A percentile compares a stretch with the other conserved stretches of the same genome.
These are phyloP conservation scores for Chydorus sphaericus DNA, from an alignment of 2,888 invertebrate species.

Conservation along the genomic window DNA sequence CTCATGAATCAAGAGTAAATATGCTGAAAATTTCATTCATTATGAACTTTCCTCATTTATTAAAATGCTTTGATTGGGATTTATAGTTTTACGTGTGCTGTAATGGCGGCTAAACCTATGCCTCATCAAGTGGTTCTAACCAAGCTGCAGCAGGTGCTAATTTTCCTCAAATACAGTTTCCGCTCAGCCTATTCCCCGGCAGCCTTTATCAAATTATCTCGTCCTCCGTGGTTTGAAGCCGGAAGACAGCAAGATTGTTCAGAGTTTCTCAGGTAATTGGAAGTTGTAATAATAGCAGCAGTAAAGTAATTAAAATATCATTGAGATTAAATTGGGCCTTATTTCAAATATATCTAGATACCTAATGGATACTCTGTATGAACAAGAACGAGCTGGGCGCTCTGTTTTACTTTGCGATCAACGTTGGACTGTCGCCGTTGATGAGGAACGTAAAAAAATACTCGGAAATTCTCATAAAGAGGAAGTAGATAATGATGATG, in stretches of 20 bases:
- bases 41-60: neutral
- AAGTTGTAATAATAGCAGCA: too few species aligned
- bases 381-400: slow-evolving; percentile 41
- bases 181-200: slow-evolving; percentile 50
- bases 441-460: slow-evolving; percentile 6
- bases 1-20: slow-evolving; percentile 37
- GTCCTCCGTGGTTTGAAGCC: slow-evolving; percentile 59
- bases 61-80: neutral
- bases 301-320: too few species aligned
- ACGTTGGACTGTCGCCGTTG: slow-evolving; percentile 16
- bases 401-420: neutral
- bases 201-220: slow-evolving; percentile 51
- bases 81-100: slow-evolving; percentile 13
- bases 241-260: slow-evolving; percentile 78
- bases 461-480: neutral
- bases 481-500: slow-evolving; percentile 2
- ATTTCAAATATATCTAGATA: slow-evolving; percentile 34
- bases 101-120: slow-evolving; percentile 16
- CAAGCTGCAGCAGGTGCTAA: slow-evolving; percentile 56
- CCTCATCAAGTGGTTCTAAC: slow-evolving; percentile 42
- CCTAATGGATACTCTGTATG: slow-evolving; percentile 53
- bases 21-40: neutral
- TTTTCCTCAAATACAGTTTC: slow-evolving; percentile 50
- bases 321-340: slow-evolving; percentile 15
- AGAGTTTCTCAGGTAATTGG: slow-evolving; percentile 54